Conservation (phyloP, 2,113 vertebrate species). For the Dipodomys ordii region DNA sequence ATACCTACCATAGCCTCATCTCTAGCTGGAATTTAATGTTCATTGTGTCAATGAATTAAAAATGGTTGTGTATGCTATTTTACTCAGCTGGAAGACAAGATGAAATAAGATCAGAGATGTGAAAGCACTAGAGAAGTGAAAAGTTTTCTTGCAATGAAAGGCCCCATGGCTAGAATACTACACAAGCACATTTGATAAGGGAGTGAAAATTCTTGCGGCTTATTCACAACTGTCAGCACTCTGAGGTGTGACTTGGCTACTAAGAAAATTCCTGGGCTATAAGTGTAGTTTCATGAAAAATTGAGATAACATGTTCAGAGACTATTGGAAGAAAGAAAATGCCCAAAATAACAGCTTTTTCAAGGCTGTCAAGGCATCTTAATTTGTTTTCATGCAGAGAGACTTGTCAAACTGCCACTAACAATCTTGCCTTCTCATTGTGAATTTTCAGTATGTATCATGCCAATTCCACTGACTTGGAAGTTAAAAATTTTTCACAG, state of each 20-base stretch:
- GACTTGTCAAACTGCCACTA: slow-evolving; percentile 61
- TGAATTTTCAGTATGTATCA: slow-evolving; percentile 20
- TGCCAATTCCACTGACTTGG: slow-evolving; percentile 49
- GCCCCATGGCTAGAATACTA: not conserved
- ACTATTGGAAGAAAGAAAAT: slow-evolving; percentile 59
- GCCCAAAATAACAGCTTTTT: slow-evolving; percentile 66
- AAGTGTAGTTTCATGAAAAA: slow-evolving; percentile 50
- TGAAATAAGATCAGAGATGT: slow-evolving; percentile 33
- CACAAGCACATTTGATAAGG: slow-evolving; percentile 16
- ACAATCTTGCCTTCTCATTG: slow-evolving; percentile 35
- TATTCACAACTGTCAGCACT: slow-evolving; percentile 55
- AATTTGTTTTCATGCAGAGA: slow-evolving; percentile 69
- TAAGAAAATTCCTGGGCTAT: slow-evolving; percentile 21
- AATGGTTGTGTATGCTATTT: slow-evolving; percentile 22
- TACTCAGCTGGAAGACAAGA: slow-evolving; percentile 42
- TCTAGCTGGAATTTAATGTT: slow-evolving; percentile 53
- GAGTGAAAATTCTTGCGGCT: slow-evolving; percentile 57
- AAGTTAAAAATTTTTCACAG: slow-evolving; percentile 29
- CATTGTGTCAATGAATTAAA: slow-evolving; percentile 49
- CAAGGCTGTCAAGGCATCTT: slow-evolving; percentile 57
- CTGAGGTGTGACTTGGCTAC: slow-evolving; percentile 63
- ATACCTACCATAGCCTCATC: not conserved
- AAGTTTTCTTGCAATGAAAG: slow-evolving; percentile 45
- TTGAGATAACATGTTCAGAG: slow-evolving; percentile 37
- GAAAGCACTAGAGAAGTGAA: not conserved